Conservation (phyloP, 2,113 vertebrate genomes). For the Rhinoptilus africanus region DNA sequence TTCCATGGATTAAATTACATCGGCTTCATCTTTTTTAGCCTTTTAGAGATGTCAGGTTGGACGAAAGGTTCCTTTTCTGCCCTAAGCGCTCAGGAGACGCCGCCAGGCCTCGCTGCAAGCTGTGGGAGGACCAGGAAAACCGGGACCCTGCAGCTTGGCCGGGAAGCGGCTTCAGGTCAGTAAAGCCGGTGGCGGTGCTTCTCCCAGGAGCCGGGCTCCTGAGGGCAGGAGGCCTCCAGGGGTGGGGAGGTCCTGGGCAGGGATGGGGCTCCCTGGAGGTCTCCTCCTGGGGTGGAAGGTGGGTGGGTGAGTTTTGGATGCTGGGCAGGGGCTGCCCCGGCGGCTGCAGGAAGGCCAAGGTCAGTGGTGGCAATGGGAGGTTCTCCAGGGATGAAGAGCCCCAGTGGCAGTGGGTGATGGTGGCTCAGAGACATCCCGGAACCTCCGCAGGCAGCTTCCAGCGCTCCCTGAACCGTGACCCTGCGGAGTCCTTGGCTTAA, state of each 20-base stretch:
- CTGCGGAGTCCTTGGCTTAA: background rate
- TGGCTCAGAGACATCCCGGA: background rate
- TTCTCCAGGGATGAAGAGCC: background rate
- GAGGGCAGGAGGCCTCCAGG: background rate
- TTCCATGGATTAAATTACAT: rapidly evolving
- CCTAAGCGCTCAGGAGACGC: rapidly evolving
- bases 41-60: background rate
- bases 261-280: background rate
- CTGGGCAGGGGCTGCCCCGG: background rate
- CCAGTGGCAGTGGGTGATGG: rapidly evolving
- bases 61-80: background rate
- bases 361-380: rapidly evolving
- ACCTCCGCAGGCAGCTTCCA: background rate
- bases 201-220: background rate
- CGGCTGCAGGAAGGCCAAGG: background rate
- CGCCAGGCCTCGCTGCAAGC: background rate
- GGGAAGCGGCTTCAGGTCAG: background rate
- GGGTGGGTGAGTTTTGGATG: background rate
- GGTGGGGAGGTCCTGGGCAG: background rate
- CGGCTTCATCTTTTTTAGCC: background rate
- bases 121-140: background rate
- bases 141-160: background rate
- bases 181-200: background rate
- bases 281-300: background rate
- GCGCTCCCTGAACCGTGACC: rapidly evolving